These are phyloP conservation scores for Euglossa dilemma DNA, from an alignment of 1,140 invertebrate genomes.

Conservation along the genomic window DNA sequence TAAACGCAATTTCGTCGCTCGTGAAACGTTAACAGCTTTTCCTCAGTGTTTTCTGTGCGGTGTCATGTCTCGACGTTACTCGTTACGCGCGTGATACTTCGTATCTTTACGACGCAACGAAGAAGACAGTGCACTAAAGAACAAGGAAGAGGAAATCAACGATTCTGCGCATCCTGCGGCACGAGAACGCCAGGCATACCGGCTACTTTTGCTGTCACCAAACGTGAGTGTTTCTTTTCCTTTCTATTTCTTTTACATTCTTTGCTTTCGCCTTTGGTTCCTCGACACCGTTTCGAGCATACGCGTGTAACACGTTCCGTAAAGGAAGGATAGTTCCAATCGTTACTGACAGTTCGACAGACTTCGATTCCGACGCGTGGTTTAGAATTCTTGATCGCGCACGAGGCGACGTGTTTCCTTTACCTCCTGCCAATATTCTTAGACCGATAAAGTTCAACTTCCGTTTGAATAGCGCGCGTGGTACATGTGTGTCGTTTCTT, in stretches of 20 bases:
- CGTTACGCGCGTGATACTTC: conserved; percentile 25
- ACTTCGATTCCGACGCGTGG: conserved; percentile 26
- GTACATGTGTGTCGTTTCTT: background rate
- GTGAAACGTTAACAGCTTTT: background rate
- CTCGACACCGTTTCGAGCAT: background rate
- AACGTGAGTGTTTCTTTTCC: conserved; percentile 52
- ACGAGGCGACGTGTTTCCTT: conserved; percentile 39
- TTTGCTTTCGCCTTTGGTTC: background rate
- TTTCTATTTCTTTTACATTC: background rate
- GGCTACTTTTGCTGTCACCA: conserved; percentile 27
- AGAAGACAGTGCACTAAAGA: background rate
- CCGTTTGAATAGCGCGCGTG: conserved; percentile 18
- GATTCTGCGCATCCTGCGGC: conserved; percentile 28
- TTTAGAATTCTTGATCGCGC: conserved; percentile 37
- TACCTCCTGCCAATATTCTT: conserved; percentile 16
- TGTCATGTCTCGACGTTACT: conserved; percentile 30
- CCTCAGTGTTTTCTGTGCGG: conserved; percentile 32
- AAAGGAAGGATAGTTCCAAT: conserved; percentile 30
- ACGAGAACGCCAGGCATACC: conserved; percentile 17
- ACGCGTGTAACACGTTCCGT: background rate
- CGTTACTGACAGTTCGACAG: conserved; percentile 43
- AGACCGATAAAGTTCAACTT: conserved; percentile 31
- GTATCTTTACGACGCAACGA: conserved; percentile 4
- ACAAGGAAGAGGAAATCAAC: background rate
- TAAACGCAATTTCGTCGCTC: background rate